Evolutionary conservation across 2,113 vertebrate species (phyloP).

Genomic region (Apeltes quadracus): DNA sequence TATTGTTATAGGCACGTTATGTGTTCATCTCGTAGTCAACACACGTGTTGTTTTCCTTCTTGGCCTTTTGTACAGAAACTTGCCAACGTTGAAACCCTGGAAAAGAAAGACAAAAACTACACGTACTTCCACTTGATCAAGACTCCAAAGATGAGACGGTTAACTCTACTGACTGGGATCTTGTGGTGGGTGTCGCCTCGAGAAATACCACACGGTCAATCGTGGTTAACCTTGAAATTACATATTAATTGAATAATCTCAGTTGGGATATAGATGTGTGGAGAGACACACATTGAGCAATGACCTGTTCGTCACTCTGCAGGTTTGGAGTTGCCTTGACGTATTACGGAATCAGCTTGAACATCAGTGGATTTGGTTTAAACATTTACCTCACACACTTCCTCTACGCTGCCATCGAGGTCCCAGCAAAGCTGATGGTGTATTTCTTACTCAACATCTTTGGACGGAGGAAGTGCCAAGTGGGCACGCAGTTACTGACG

Average conservation of each 20-base stretch:
- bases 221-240: background rate
- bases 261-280: background rate
- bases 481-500: slow-evolving; percentile 59
- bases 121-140: slow-evolving; percentile 56
- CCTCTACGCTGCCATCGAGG: slow-evolving; percentile 76
- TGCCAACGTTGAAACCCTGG: slow-evolving; percentile 1
- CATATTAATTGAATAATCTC: background rate
- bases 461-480: slow-evolving; percentile 70
- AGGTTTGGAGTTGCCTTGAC: slow-evolving; percentile 76
- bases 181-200: slow-evolving; percentile 61
- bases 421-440: slow-evolving; percentile 72
- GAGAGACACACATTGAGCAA: too few relatives aligned
- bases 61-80: slow-evolving; percentile 47
- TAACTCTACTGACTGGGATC: slow-evolving; percentile 44
- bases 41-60: too few relatives aligned
- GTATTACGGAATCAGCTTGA: slow-evolving; percentile 81
- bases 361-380: slow-evolving; percentile 76
- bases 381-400: slow-evolving; percentile 79
- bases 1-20: too few relatives aligned
- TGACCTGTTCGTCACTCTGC: background rate
- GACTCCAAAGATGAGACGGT: slow-evolving; percentile 54
- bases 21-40: too few relatives aligned
- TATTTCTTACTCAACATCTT: slow-evolving; percentile 61
- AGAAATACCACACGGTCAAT: background rate
- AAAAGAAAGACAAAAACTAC: slow-evolving; percentile 40